Base-by-base conservation (phyloP, 1,140 invertebrate species). In the Radopholus similis region DNA sequence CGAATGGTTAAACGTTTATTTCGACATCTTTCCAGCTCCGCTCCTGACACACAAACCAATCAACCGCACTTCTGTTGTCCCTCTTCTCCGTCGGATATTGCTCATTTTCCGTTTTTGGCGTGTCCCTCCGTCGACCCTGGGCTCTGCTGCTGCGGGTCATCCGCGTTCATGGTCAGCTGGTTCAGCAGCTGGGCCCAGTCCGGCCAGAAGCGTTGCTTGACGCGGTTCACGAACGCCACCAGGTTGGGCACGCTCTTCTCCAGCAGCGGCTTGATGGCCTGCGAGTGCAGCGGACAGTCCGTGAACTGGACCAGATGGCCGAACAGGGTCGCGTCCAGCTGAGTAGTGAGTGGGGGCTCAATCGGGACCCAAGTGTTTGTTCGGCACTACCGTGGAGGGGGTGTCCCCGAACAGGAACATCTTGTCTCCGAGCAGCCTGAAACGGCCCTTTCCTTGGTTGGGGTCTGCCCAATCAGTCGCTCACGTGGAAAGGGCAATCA, bases 401-500 rank as follows among this genome's bases (percentile, higher is more conserved):
- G 91, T 90, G 78, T 93, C 90, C 26, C 92, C 92, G 80, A 94
- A 94, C 87, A 95, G 93, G 87, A 91, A 95, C 6, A 89, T 88
- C 83, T 92, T 93, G 79, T 92, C 91, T 51, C 89, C 90, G 49
- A 95, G 86, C 83, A 91, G 87, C 75, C 83, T 91, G 87, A 76
- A 92, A 90, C 55, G 90, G 90, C 26, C 93, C 87, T n/a, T 90
- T 90, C 8, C 26, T 23, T 9, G n/a, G 49, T 28, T 2, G 21
- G 9, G 15, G 47, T 15, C 3, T 38, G 23, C 15, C 26, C 13
- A 42, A 62, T n/a, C 32, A 32, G 9, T 58, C 34, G 21, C 37
- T 11, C 21, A 62, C 59, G 93, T 90, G 51, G 90, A 91, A 30
- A 95, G 87, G 18, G 91, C 91, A 83, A 91, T 90, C 67, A 95